Evolutionary conservation across 2,113 vertebrate species (phyloP), one percentile per base, ranked within the genome.

Genomic region (Amphiprion percula): DNA sequence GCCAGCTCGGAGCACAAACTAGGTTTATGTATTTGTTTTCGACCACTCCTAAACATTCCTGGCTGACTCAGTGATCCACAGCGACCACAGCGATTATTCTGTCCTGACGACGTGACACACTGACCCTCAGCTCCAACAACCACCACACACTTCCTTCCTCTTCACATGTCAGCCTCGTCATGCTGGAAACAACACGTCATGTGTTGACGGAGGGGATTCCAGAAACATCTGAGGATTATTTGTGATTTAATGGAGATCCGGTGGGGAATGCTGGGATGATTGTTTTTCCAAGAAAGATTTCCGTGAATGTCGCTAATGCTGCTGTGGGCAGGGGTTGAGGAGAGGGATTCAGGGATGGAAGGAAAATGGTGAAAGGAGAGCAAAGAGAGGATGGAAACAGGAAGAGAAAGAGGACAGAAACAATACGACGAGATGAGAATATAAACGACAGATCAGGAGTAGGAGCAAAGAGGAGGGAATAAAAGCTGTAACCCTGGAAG

Each of bases 1-100:
- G 58, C 17, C 11, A 44, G 26, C 21, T 7, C 10, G 11, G 55
- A 17, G 44, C 69, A 63, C 9, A 62, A 41, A 59, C 41, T 17
- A 68, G 28, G 16, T 82, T 77, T 65, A 77, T 78, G 81, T 54
- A 10, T 86, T 74, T 87, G 72, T 83, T 78, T 89, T 76, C 62
- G 50, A 81, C 87, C 73, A 21, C 76, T 81, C 59, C 74, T 50
- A 26, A 70, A 84, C 68, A 74, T 80, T 86, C 47, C 63, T 26
- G 14, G 1, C 58, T 84, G 79, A 84, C 65, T 76, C 69, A 74
- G 64, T 2, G 30, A 70, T 37, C 70, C 74, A 69, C 8, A 70
- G 30, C 10, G 14, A 85, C 81, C 85, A 59, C 80, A 62, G 37
- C 52, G 8, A 17, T 55, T 70, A 77, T 68, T 69, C 37, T 23